These are phyloP conservation scores for Megalops cyprinoides DNA, from an alignment of 2,797 vertebrate species.

Conservation along the genomic window DNA sequence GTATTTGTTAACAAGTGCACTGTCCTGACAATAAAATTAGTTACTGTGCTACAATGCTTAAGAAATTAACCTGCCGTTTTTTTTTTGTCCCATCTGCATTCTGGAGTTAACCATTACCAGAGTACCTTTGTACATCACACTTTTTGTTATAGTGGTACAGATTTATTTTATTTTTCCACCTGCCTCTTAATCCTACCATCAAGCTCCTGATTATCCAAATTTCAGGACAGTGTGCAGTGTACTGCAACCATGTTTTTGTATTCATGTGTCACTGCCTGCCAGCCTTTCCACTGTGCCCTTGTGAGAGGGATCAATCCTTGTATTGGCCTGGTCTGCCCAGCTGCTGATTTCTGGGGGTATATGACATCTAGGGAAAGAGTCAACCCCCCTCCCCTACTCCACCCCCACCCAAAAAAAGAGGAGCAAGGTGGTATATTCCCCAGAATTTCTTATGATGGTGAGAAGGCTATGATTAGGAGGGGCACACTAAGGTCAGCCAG, in stretches of 20 bases:
- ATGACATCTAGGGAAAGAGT: slow-evolving; percentile 79
- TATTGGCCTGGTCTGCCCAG: slow-evolving; percentile 83
- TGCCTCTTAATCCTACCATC: too few species aligned
- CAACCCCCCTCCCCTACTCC: slow-evolving; percentile 71
- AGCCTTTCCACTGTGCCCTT: slow-evolving; percentile 83
- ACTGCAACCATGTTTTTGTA: slow-evolving; percentile 81
- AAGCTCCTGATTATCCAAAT: too few species aligned
- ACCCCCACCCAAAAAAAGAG: slow-evolving; percentile 57
- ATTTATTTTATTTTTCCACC: too few species aligned
- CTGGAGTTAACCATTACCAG: too few species aligned
- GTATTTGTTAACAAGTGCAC: slow-evolving; percentile 27
- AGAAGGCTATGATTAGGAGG: slow-evolving; percentile 98
- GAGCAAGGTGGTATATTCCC: slow-evolving; percentile 85
- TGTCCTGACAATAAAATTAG: neutral
- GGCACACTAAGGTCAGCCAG: slow-evolving; percentile 97
- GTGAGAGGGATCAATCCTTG: slow-evolving; percentile 53
- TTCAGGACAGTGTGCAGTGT: too few species aligned
- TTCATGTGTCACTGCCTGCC: slow-evolving; percentile 74
- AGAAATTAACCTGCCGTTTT: too few species aligned
- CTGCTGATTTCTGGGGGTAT: too few species aligned
- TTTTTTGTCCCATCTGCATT: too few species aligned
- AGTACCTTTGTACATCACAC: too few species aligned
- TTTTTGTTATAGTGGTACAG: too few species aligned
- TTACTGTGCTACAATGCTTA: neutral
- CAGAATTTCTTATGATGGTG: slow-evolving; percentile 89